Conservation (phyloP, 2,888 invertebrate species). For the Terebella lapidaria region DNA sequence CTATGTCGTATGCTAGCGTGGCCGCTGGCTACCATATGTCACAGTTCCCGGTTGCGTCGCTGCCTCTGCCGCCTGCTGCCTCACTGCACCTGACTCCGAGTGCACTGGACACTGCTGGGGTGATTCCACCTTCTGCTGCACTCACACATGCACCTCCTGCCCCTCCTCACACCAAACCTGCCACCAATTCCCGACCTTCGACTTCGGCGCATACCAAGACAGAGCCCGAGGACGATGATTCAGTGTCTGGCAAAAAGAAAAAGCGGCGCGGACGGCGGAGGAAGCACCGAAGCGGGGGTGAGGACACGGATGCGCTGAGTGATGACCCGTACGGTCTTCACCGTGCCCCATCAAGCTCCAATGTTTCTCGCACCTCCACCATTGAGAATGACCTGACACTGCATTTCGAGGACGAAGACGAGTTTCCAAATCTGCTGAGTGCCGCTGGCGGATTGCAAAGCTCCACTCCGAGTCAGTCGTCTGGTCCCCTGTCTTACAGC, state of each 20-base stretch:
- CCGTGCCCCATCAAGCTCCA: conserved; percentile 18
- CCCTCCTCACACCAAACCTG: no score
- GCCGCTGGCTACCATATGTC: not conserved
- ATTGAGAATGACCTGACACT: conserved; percentile 14
- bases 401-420: conserved; percentile 47
- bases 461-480: not conserved
- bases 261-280: conserved; percentile 7
- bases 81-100: not conserved
- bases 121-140: not conserved
- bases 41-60: not conserved
- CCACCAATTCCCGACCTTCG: no score
- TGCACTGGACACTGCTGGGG: not conserved
- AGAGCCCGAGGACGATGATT: conserved; percentile 9
- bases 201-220: no score
- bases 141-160: not conserved
- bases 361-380: conserved; percentile 18
- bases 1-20: not conserved
- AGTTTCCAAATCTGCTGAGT: conserved; percentile 40
- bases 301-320: conserved; percentile 16
- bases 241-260: conserved; percentile 7
- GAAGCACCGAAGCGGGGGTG: conserved; percentile 4
- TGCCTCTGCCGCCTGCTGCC: not conserved
- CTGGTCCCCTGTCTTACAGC: conserved; percentile 33
- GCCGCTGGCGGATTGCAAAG: conserved; percentile 14
- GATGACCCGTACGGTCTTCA: conserved; percentile 17